These are phyloP conservation scores for Phaetusa simplex DNA, from an alignment of 2,113 vertebrate species.

Conservation along the genomic window DNA sequence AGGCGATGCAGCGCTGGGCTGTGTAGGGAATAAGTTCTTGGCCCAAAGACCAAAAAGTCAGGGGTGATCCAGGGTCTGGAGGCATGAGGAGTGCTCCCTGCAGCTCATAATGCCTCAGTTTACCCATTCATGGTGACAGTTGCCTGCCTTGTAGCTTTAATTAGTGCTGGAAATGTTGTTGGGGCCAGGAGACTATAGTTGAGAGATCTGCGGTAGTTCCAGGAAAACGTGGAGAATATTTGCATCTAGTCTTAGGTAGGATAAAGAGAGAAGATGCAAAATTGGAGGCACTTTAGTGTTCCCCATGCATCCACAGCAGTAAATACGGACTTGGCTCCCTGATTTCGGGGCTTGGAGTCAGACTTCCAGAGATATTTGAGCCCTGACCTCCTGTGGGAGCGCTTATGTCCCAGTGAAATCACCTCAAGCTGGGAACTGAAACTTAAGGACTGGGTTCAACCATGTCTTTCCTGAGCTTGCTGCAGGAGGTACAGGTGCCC, in stretches of 20 bases:
- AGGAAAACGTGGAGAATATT: neutral
- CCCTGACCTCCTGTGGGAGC: neutral
- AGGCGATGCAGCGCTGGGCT: neutral
- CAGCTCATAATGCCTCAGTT: neutral
- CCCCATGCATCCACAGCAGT: rapidly evolving
- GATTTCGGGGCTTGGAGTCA: neutral
- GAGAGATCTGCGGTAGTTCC: neutral
- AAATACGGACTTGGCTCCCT: neutral
- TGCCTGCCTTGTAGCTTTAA: neutral
- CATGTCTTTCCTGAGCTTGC: neutral
- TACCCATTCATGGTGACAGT: neutral
- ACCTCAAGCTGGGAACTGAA: neutral
- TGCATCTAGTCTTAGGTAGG: neutral
- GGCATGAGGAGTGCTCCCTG: neutral
- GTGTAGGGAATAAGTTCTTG: neutral
- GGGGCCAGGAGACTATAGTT: neutral
- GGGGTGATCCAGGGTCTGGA: neutral
- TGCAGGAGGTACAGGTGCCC: neutral
- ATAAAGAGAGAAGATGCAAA: neutral
- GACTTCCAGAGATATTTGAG: neutral
- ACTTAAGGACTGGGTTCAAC: neutral
- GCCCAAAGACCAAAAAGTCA: neutral
- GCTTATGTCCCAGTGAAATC: neutral
- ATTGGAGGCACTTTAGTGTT: neutral
- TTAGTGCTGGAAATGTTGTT: neutral